Percentiles rank a stretch among this genome's conserved stretches.
phyloP scores from a whole-genome alignment of 30 jellyfish, hydroid and myxozoan species.

The Chrysaora quinquecirrha region DNA sequence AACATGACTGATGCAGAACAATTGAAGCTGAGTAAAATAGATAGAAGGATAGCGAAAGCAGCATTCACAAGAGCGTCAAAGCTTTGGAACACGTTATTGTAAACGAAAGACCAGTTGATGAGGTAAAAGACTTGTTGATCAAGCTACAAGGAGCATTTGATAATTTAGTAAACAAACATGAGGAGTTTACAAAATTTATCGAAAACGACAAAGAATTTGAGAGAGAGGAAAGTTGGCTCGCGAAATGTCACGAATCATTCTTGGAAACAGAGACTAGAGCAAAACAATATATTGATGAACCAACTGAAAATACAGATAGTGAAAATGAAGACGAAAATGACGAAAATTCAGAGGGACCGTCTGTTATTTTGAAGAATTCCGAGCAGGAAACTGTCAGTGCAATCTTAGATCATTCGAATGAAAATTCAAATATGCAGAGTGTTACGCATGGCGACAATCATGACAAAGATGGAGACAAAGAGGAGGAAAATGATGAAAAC shows the following conservation, averaged over 20 bases:
- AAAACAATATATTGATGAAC: conserved; percentile 46
- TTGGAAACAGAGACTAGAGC: conserved; percentile 57
- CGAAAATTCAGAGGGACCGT: conserved; percentile 4
- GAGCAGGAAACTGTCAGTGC: conserved; percentile 12
- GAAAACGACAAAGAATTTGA: conserved; percentile 53
- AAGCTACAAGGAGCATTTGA: conserved; percentile 65
- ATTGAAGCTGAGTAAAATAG: conserved; percentile 35
- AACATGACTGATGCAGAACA: conserved; percentile 38
- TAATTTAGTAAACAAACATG: conserved; percentile 49
- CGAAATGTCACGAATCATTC: conserved; percentile 50
- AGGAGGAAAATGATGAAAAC: not conserved
- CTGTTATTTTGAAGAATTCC: conserved; percentile 16
- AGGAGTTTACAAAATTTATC: conserved; percentile 47
- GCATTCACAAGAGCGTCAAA: conserved; percentile 43
- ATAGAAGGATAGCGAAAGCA: conserved; percentile 56
- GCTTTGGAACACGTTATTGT: conserved; percentile 26
- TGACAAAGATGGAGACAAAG: conserved; percentile 35
- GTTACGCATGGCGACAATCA: not conserved
- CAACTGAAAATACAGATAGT: conserved; percentile 13
- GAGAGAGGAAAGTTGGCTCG: conserved; percentile 54
- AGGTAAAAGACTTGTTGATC: conserved; percentile 44
- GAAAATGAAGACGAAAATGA: conserved; percentile 29
- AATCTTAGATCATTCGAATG: conserved; percentile 40
- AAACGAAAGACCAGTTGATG: conserved; percentile 46
- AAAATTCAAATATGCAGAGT: conserved; percentile 49